Percentiles rank a stretch among this genome's conserved stretches.
phyloP scores from a whole-genome alignment of 2,113 vertebrate genomes.

The Laterallus jamaicensis region DNA sequence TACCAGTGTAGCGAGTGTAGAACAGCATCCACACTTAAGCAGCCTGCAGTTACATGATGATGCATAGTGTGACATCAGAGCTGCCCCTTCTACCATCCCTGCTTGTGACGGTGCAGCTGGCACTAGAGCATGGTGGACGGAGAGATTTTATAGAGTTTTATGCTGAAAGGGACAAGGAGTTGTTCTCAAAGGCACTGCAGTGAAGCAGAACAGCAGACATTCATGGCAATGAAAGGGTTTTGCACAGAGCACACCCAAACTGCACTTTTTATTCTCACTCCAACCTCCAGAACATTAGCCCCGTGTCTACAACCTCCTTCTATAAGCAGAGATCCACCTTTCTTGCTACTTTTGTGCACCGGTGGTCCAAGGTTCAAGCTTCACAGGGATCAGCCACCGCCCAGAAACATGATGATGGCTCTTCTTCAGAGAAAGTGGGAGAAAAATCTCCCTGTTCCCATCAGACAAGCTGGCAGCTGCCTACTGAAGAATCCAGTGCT shows the following conservation, averaged over 20 bases:
- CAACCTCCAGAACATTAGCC: neutral
- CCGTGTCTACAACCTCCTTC: neutral
- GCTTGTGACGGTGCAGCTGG: rapidly evolving
- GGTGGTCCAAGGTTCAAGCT: neutral
- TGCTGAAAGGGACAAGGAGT: neutral
- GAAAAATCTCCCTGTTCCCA: neutral
- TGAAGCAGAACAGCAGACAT: neutral
- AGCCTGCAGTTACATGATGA: neutral
- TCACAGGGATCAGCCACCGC: neutral
- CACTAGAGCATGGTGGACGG: rapidly evolving
- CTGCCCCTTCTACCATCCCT: neutral
- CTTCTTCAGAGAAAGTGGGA: neutral
- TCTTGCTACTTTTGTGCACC: neutral
- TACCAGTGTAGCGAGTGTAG: neutral
- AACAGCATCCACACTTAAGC: neutral
- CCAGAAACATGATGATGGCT: neutral
- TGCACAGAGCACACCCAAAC: neutral
- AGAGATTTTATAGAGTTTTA: neutral
- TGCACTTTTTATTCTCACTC: neutral
- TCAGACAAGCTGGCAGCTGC: neutral
- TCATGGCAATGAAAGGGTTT: neutral
- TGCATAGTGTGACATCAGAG: rapidly evolving
- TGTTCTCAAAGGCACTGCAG: neutral
- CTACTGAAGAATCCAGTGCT: neutral
- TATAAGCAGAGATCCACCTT: neutral